Base-by-base conservation (phyloP, 2,888 invertebrate species). In the Empis livida region DNA sequence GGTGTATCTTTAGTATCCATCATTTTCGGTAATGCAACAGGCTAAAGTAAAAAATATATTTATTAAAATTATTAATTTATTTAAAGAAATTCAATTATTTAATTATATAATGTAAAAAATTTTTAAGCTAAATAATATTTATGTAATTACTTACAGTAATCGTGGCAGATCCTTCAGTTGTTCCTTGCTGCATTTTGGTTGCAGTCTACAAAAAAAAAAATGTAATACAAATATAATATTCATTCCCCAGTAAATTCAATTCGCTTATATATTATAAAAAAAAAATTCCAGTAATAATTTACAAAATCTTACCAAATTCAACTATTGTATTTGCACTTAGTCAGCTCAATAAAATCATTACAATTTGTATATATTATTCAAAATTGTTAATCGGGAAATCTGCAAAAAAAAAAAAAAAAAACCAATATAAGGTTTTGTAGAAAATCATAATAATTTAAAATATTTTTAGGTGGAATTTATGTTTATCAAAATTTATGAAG, bases 1-100 rank as follows among this genome's bases (percentile, higher is more conserved):
- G 77, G 76, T 54, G 76, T 42, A 44, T 53, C 54, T 49, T 49
- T 50, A 23, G 41, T 35, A 39, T 55, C 53, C 55, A 53, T 52
- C 47, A 47, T 51, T 43, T 42, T 44, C 37, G 40, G 17, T 35
- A 47, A 13, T 43, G 37, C 32, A 11, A 37, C 39, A 13, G 31
- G 15, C 20, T 32, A 27, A 27, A 31, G 3, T 3, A 13, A 14
- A 27, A n/a, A 4, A 23, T n/a, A 13, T n/a, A 35, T 5, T 35
- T 35, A 13, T 35, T n/a, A n/a, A n/a, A n/a, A n/a, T n/a, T n/a
- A n/a, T n/a, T n/a, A n/a, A n/a, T n/a, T n/a, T n/a, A n/a, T n/a
- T n/a, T n/a, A n/a, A n/a, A n/a, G n/a, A n/a, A n/a, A n/a, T n/a
- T n/a, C n/a, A n/a, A n/a, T n/a, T n/a, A n/a, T n/a, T n/a, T n/a